Evolutionary conservation across 1,140 invertebrate species (phyloP).

Genomic region (Grapholita molesta): DNA sequence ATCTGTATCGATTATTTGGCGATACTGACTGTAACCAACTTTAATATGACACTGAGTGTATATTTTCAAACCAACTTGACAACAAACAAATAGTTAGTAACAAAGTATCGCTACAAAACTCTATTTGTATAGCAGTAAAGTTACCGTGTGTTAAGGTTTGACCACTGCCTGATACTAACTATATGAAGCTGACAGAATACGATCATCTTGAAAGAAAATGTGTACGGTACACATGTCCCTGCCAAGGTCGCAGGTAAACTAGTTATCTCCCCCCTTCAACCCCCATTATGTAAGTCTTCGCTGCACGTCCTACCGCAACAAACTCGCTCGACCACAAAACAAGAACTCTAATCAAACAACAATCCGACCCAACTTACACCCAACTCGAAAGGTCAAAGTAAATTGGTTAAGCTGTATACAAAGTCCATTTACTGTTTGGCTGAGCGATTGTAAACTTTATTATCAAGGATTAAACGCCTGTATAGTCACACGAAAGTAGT

Average conservation of each 20-base stretch:
- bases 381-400: slow-evolving; percentile 38
- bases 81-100: too few relatives aligned
- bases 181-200: too few relatives aligned
- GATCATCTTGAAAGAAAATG: slow-evolving; percentile 1
- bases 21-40: too few relatives aligned
- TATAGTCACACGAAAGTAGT: slow-evolving; percentile 29
- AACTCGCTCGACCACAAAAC: background rate
- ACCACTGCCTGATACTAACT: too few relatives aligned
- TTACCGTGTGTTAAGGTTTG: too few relatives aligned
- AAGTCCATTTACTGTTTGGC: slow-evolving; percentile 25
- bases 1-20: too few relatives aligned
- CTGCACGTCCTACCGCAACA: slow-evolving; percentile 30
- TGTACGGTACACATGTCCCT: slow-evolving; percentile 21
- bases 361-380: slow-evolving; percentile 23
- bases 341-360: background rate
- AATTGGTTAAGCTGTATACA: slow-evolving; percentile 25
- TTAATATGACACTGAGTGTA: too few relatives aligned
- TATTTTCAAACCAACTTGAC: too few relatives aligned
- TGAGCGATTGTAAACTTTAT: slow-evolving; percentile 27
- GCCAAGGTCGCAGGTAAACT: slow-evolving; percentile 33
- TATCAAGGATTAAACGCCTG: slow-evolving; percentile 7
- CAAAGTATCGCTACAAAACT: too few relatives aligned
- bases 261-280: slow-evolving; percentile 25
- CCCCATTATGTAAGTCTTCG: slow-evolving; percentile 37
- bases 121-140: too few relatives aligned